phyloP scores from a whole-genome alignment of 2,113 vertebrate genomes.

The Hyla sarda region DNA sequence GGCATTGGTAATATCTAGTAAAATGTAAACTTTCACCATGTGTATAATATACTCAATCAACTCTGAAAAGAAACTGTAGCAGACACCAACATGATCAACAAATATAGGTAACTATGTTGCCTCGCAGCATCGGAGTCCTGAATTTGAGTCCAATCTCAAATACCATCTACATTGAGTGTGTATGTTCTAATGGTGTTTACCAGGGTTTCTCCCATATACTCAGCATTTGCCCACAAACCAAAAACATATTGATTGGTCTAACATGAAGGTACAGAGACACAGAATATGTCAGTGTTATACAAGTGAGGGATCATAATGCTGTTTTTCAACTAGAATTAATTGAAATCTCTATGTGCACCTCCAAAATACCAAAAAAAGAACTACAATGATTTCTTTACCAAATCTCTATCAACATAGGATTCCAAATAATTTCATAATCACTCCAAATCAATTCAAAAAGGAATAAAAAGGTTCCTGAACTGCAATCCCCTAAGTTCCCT shows the following conservation, averaged over 20 bases:
- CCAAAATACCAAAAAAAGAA: no score
- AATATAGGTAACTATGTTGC: no score
- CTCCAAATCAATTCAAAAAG: constrained; percentile 30
- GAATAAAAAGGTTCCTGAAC: constrained; percentile 34
- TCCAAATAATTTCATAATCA: constrained; percentile 36
- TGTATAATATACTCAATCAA: no score
- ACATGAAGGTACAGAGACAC: background rate
- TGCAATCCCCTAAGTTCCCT: constrained; percentile 52
- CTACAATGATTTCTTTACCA: no score
- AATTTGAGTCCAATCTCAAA: background rate
- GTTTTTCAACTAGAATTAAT: background rate
- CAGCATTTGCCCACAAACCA: background rate
- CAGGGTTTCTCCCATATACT: no score
- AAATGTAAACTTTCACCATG: no score
- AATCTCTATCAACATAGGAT: background rate
- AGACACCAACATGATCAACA: no score
- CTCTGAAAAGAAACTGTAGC: no score
- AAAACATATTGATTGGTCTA: background rate
- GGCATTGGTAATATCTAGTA: no score
- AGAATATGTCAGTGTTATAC: background rate
- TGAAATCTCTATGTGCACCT: background rate
- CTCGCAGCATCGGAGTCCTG: no score
- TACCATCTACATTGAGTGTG: background rate
- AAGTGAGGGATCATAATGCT: background rate
- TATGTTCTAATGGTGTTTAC: no score